Evolutionary conservation across 2,888 invertebrate species (phyloP).

Genomic region (Ctena decussata): DNA sequence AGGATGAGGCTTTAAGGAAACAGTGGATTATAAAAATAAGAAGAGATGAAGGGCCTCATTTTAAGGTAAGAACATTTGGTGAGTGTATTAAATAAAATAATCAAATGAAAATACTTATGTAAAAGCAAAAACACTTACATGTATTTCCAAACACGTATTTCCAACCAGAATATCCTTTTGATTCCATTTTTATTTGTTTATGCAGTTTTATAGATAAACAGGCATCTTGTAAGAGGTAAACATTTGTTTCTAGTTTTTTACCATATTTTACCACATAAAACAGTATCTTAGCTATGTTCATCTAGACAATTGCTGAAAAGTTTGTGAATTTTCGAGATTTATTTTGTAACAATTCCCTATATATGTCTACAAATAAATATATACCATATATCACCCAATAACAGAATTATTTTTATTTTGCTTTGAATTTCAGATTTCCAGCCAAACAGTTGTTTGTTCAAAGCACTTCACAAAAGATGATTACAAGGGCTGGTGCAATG

Average conservation of each 20-base stretch:
- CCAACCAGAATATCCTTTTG: neutral
- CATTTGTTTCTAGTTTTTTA: too few relatives aligned
- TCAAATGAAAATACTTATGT: neutral
- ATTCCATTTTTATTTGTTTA: neutral
- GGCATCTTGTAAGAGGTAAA: too few relatives aligned
- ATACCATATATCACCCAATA: too few relatives aligned
- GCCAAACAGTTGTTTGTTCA: conserved; percentile 28
- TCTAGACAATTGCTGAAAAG: too few relatives aligned
- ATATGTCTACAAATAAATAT: too few relatives aligned
- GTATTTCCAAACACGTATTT: neutral
- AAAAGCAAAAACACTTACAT: neutral
- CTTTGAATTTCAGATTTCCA: conserved; percentile 21
- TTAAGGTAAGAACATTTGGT: conserved; percentile 7
- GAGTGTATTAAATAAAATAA: neutral
- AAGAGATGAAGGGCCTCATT: conserved; percentile 24
- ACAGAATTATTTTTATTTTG: too few relatives aligned
- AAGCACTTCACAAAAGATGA: conserved; percentile 30
- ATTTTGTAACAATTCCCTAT: too few relatives aligned
- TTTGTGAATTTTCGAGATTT: too few relatives aligned
- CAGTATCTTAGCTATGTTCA: too few relatives aligned
- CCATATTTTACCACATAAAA: too few relatives aligned
- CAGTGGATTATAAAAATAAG: conserved; percentile 33
- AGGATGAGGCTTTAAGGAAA: conserved; percentile 11
- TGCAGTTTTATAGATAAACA: too few relatives aligned
- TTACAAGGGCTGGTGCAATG: neutral